Evolutionary conservation across 2,797 vertebrate genomes (phyloP).

Genomic region (Schizopygopsis malacanthus): DNA sequence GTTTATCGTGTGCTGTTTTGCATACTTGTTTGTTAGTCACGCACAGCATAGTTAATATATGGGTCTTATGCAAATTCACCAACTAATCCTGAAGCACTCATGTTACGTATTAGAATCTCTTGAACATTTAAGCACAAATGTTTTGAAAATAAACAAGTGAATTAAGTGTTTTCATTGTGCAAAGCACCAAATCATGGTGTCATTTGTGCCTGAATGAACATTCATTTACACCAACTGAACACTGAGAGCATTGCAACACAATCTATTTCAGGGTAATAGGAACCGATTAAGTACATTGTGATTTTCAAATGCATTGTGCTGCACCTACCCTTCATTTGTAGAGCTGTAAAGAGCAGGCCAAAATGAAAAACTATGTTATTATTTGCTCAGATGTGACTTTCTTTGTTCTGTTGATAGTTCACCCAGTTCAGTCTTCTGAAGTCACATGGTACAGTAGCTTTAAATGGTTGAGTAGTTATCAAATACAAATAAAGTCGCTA

Average conservation of each 20-base stretch:
- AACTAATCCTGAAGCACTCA: neutral
- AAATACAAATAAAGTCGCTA: no score
- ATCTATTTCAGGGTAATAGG: neutral
- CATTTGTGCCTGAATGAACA: neutral
- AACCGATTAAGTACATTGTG: neutral
- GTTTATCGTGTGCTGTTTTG: neutral
- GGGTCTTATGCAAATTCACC: conserved; percentile 28
- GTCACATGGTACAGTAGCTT: neutral
- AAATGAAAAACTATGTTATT: no score
- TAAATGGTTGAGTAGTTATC: no score
- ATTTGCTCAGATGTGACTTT: neutral
- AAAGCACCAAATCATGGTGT: no score
- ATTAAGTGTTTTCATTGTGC: neutral
- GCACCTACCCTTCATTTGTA: neutral
- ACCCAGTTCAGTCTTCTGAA: neutral
- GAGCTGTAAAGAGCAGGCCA: neutral
- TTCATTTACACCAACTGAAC: neutral
- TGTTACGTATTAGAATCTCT: neutral
- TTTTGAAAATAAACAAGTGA: neutral
- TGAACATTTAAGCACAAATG: neutral
- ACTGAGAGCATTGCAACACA: no score
- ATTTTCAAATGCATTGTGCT: neutral
- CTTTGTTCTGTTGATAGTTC: neutral
- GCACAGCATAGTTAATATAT: neutral
- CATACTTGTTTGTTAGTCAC: conserved; percentile 9